Conservation (phyloP, 2,888 invertebrate genomes). For the Amblyteles armatorius region DNA sequence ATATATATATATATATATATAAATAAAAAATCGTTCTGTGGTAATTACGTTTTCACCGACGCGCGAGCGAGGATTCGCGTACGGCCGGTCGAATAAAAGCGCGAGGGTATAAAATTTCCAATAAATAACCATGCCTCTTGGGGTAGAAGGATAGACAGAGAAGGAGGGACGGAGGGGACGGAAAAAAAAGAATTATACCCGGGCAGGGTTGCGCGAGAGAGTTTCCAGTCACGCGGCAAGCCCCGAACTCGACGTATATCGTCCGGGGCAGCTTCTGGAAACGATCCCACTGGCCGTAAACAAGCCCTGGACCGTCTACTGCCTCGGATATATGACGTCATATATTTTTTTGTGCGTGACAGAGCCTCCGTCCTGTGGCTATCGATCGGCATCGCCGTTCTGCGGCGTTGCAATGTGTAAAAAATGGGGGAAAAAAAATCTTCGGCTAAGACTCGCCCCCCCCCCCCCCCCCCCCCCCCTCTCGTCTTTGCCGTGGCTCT, state of each 20-base stretch:
- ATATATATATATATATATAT: not conserved
- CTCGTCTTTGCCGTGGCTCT: not conserved
- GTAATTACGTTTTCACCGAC: constrained; percentile 64
- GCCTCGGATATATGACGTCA: constrained; percentile 80
- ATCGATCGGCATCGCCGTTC: constrained; percentile 79
- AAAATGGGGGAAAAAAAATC: constrained; percentile 30
- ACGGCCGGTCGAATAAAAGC: constrained; percentile 60
- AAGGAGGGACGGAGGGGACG: constrained; percentile 18
- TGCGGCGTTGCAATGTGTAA: constrained; percentile 59
- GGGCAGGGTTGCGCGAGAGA: constrained; percentile 48
- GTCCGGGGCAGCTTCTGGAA: constrained; percentile 79
- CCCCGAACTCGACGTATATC: constrained; percentile 71
- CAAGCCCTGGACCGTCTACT: constrained; percentile 79
- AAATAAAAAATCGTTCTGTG: constrained; percentile 56
- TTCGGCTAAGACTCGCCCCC: not conserved
- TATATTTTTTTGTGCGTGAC: constrained; percentile 82
- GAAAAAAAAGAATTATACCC: constrained; percentile 1
- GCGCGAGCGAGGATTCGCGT: constrained; percentile 35
- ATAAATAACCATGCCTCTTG: constrained; percentile 68
- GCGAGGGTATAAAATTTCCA: constrained; percentile 70
- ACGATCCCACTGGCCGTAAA: constrained; percentile 81
- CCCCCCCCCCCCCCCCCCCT: not conserved
- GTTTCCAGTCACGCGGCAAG: constrained; percentile 69
- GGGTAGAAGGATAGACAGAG: constrained; percentile 56
- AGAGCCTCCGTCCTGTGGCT: constrained; percentile 77